Conservation (phyloP, 1,140 invertebrate species). For the Pristionchus pacificus region DNA sequence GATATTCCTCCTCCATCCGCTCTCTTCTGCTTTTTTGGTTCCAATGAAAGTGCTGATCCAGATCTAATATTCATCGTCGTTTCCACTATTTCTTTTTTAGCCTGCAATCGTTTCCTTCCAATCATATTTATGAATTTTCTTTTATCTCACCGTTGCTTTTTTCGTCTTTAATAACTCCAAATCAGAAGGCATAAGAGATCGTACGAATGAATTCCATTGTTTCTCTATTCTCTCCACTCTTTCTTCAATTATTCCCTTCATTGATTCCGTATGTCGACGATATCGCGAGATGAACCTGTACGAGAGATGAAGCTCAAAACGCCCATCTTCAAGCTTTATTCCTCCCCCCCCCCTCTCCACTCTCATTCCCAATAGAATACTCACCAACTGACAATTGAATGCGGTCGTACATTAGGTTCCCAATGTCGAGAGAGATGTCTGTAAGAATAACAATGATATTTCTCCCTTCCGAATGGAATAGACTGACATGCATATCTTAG, state of each 20-base stretch:
- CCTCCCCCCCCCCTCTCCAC: constrained; percentile 2
- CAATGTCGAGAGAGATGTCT: constrained; percentile 41
- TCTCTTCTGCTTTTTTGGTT: too few relatives aligned
- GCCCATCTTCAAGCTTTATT: not conserved
- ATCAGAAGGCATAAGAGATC: constrained; percentile 26
- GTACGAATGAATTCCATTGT: constrained; percentile 33
- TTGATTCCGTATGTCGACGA: not conserved
- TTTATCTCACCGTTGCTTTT: not conserved
- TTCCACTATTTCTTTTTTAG: too few relatives aligned
- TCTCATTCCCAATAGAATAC: too few relatives aligned
- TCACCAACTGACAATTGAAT: constrained; percentile 25
- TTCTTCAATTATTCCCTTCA: constrained; percentile 3
- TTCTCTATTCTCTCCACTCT: constrained; percentile 22
- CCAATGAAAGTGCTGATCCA: too few relatives aligned
- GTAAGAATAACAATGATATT: constrained; percentile 9
- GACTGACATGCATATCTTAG: constrained; percentile 33
- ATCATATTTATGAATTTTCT: too few relatives aligned
- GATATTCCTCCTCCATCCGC: too few relatives aligned
- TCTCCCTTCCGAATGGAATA: not conserved
- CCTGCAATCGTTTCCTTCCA: too few relatives aligned
- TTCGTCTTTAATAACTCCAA: constrained; percentile 20
- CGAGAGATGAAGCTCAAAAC: not conserved
- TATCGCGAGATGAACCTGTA: constrained; percentile 2
- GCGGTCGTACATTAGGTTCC: constrained; percentile 33
- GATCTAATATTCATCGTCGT: too few relatives aligned